Evolutionary conservation across 2,113 vertebrate genomes (phyloP), one percentile per base, ranked within the genome.

Genomic region (Marmota monax): DNA sequence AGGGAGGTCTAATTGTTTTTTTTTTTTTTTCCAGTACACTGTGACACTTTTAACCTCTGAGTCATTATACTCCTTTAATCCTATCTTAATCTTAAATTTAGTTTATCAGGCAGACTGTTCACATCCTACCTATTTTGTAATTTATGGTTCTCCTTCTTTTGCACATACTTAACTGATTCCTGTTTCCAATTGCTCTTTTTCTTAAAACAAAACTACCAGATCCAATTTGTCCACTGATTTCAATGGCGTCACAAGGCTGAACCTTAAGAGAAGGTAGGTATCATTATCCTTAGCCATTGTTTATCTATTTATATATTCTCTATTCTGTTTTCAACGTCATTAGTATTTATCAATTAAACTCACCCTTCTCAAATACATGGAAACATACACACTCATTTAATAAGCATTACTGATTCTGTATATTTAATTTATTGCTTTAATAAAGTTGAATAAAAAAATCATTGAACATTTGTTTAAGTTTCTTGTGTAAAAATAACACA

Each of bases 11-110:
- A 77, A 93, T 88, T 80, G 27, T 65, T 93, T 94, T 92, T 93
- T 94, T 92, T 65, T 93, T 94, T 92, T 93, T 94, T 92, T 88
- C 78, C 90, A 88, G 51, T 86, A 73, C 23, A 58, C 37, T 4
- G 16, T 76, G 84, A 96, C n/a, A 78, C 16, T 83, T 95, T 78
- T 84, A 91, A 84, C 51, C 79, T 84, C 14, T 91, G 72, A 95
- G 42, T 96, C 67, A 91, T 86, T 70, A 34, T 25, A 74, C 23
- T 56, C 3, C 25, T 17, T 85, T 77, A 73, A n/a, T 25, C 20
- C 1, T 63, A 37, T 34, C 11, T 94, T 90, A 42, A 14, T 56
- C 25, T 84, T 91, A 84, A 84, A 74, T 76, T 63, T 80, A 86
- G 25, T 84, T 95, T 74, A 72, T 77, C 34, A 88, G 27, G 23